Evolutionary conservation across 2,888 invertebrate genomes (phyloP).

Genomic region (Aphrophora alni): DNA sequence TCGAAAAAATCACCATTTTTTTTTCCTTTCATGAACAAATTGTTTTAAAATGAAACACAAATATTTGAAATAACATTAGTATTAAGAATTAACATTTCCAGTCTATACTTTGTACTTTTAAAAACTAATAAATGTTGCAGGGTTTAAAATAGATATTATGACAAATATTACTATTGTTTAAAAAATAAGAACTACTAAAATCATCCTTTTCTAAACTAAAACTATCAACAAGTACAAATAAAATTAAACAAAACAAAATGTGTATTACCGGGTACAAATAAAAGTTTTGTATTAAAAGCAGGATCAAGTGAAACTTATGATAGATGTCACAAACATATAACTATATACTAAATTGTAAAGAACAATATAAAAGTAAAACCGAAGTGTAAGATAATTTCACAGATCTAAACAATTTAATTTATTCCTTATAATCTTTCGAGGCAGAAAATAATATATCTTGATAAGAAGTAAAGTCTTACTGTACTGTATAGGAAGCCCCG

Average conservation of each 20-base stretch:
- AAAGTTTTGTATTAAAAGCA: not conserved
- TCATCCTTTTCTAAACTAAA: not conserved
- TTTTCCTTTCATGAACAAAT: not conserved
- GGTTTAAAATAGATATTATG: not conserved
- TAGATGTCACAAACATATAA: too few relatives aligned
- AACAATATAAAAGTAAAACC: too few relatives aligned
- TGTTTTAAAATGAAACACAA: not conserved
- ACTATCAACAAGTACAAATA: not conserved
- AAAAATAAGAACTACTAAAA: not conserved
- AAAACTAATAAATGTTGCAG: not conserved
- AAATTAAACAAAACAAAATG: not conserved
- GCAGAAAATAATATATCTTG: too few relatives aligned
- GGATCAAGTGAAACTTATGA: too few relatives aligned
- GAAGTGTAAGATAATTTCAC: too few relatives aligned
- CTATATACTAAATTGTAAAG: too few relatives aligned
- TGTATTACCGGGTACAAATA: not conserved
- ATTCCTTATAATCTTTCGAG: too few relatives aligned
- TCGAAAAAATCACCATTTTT: too few relatives aligned
- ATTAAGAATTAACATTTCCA: not conserved
- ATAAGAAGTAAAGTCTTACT: too few relatives aligned
- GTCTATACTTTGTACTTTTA: not conserved
- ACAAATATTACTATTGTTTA: not conserved
- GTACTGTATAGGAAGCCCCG: too few relatives aligned
- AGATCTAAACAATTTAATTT: too few relatives aligned
- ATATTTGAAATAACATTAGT: not conserved